Base-by-base conservation (phyloP, 2,797 vertebrate genomes). In the Pipistrellus pygmaeus region DNA sequence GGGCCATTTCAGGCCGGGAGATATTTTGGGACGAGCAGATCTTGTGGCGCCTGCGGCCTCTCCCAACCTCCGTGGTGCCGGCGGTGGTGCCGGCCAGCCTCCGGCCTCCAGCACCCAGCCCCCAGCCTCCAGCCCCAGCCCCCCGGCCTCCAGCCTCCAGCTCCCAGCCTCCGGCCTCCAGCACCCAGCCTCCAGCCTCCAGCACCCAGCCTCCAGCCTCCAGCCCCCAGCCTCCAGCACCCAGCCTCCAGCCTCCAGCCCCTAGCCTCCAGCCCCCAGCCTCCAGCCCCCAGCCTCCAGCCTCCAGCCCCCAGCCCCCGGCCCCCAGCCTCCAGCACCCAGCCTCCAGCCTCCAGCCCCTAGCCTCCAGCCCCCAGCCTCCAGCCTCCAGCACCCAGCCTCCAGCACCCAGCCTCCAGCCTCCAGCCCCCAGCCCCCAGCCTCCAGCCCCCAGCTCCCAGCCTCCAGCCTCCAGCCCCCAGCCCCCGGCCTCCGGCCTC, bases 1-100 rank as follows among this genome's bases (percentile, higher is more conserved):
- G 68, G 93, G 93, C 77, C 89, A 93, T 94, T 93, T 95, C 76
- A 71, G 94, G 73, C 86, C 35, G 15, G 57, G 86, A 95, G 76
- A 38, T 96, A 96, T 96, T 95, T 92, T 48, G 62, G 83, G 96
- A 94, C 44, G 69, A 68, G 35, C 4, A 30, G 88, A 68, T 57
- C 82, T 83, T 90, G 80, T 73, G 86, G 80, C 27, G 23, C 80
- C 86, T 13, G 46, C 46, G 30, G 38, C 60, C 48, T 85, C 51
- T 94, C 35, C 78, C 44, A 13, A 44, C 23, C 46, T 30, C 60
- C 60, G 12, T 62, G 25, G 27, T 62, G 60, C 60, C 12, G 6
- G 27, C 5, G 60, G 25, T 12, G 21, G 57, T 57, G 55, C 55
- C 4, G 10, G 10, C 55, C n/a, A 30, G 23, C 38, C 17, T 90